Evolutionary conservation across 2,888 invertebrate species (phyloP).

Genomic region (Morpho deidamia): DNA sequence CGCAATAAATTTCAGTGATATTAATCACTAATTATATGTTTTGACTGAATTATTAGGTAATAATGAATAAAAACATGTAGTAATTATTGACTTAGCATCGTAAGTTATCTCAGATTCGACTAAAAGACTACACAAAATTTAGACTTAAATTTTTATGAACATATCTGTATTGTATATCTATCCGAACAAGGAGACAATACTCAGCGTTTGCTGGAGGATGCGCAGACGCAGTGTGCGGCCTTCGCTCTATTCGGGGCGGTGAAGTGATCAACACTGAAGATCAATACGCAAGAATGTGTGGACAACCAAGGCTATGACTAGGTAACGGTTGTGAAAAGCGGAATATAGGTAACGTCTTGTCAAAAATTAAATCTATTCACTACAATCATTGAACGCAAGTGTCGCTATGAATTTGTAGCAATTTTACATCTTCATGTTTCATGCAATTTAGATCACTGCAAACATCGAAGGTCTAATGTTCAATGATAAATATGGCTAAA

Average conservation of each 20-base stretch:
- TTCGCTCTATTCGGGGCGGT: no score
- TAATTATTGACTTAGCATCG: slow-evolving; percentile 62
- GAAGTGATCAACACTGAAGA: not conserved
- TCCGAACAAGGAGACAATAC: slow-evolving; percentile 71
- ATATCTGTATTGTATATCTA: slow-evolving; percentile 72
- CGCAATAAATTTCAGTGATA: slow-evolving; percentile 60
- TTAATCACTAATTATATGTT: slow-evolving; percentile 61
- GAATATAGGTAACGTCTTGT: not conserved
- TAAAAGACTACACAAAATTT: slow-evolving; percentile 74
- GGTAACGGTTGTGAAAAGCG: not conserved
- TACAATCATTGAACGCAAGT: no score
- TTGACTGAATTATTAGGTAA: slow-evolving; percentile 73
- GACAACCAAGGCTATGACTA: slow-evolving; percentile 16
- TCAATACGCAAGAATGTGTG: not conserved
- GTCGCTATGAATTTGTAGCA: no score
- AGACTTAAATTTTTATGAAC: slow-evolving; percentile 73
- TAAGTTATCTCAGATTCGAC: slow-evolving; percentile 76
- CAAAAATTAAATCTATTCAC: not conserved
- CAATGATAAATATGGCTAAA: not conserved
- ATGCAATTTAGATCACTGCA: no score
- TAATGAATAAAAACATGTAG: slow-evolving; percentile 50
- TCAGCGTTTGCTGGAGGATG: slow-evolving; percentile 37
- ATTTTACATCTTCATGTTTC: no score
- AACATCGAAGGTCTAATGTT: not conserved
- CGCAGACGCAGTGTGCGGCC: slow-evolving; percentile 4